phyloP scores from a whole-genome alignment of 2,888 invertebrate species.

The Emesis russula region DNA sequence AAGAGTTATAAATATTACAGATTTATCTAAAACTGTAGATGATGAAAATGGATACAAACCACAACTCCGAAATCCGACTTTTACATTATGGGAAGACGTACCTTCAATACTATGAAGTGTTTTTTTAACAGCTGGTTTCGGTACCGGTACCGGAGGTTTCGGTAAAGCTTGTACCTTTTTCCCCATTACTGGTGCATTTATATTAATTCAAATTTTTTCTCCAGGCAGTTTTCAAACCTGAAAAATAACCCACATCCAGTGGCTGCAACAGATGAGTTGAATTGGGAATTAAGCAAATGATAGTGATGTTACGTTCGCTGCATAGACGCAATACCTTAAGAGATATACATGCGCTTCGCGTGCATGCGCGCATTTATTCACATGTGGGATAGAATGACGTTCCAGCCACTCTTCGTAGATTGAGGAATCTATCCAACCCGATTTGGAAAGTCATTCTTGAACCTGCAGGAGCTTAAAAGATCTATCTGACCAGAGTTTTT shows the following conservation, averaged over 20 bases:
- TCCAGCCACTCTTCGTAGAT: not conserved
- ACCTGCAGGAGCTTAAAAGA: constrained; percentile 26
- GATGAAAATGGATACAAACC: too few relatives aligned
- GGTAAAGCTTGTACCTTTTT: constrained; percentile 9
- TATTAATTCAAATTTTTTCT: not conserved
- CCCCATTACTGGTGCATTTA: not conserved
- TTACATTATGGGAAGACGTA: too few relatives aligned
- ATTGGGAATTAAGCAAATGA: constrained; percentile 55
- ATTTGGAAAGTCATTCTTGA: constrained; percentile 8
- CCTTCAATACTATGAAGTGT: too few relatives aligned
- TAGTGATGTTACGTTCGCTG: constrained; percentile 28
- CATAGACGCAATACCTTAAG: not conserved
- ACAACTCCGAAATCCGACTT: too few relatives aligned
- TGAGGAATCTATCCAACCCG: not conserved
- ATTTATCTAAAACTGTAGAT: constrained; percentile 30
- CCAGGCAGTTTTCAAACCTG: constrained; percentile 17
- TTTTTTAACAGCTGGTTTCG: too few relatives aligned
- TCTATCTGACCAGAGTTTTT: constrained; percentile 24
- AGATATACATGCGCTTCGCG: not conserved
- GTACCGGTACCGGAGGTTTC: too few relatives aligned
- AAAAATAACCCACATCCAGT: constrained; percentile 19
- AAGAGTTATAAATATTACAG: too few relatives aligned
- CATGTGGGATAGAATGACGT: not conserved
- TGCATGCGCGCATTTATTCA: not conserved
- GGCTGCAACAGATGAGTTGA: constrained; percentile 27